A percentile compares a stretch with the other conserved stretches of the same genome.
Evolutionary conservation across 2,113 vertebrate species (phyloP).

Genomic region (Microtus oregoni): DNA sequence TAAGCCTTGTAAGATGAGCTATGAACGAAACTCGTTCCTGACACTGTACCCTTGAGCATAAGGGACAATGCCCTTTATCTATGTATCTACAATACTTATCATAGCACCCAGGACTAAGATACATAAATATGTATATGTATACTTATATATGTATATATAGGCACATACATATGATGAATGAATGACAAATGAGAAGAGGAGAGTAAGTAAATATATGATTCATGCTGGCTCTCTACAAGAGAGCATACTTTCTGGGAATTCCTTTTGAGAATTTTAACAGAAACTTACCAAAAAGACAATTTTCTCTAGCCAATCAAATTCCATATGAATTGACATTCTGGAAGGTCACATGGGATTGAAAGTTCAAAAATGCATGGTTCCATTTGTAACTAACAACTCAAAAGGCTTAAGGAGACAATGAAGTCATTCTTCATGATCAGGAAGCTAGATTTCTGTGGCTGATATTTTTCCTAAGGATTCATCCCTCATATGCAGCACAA

Average conservation of each 20-base stretch:
- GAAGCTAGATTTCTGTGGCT: background rate
- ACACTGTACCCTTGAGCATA: background rate
- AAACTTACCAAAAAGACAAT: background rate
- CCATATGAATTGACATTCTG: conserved; percentile 16
- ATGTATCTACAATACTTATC: background rate
- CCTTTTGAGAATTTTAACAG: background rate
- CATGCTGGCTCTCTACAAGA: background rate
- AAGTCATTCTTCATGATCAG: background rate
- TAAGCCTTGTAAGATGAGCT: background rate
- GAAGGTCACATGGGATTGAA: background rate
- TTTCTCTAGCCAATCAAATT: conserved; percentile 25
- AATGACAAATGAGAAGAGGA: background rate
- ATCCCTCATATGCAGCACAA: background rate
- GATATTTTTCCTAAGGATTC: conserved; percentile 12
- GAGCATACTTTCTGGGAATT: background rate
- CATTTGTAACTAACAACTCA: conserved; percentile 25
- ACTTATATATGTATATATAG: background rate
- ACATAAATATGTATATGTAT: background rate
- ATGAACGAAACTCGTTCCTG: background rate
- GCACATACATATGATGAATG: background rate
- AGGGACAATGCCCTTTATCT: conserved; percentile 6
- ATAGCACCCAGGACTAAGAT: background rate
- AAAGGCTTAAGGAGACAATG: background rate
- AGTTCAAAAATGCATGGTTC: background rate
- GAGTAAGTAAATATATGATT: background rate